phyloP scores from a whole-genome alignment of 2,113 vertebrate genomes.

The Sciurus niger region DNA sequence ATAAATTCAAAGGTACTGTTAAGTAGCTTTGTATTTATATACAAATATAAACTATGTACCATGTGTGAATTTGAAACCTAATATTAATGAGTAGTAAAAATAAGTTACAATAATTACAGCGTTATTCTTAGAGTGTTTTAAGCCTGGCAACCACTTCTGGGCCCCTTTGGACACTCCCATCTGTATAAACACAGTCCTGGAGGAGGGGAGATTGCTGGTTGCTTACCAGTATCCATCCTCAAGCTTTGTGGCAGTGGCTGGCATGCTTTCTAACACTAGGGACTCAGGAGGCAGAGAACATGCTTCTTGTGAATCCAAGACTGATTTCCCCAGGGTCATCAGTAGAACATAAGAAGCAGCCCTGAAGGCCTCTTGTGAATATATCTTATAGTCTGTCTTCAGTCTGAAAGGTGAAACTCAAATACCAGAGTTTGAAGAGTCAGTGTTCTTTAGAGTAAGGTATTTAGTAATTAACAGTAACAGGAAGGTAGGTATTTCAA shows the following conservation, averaged over 20 bases:
- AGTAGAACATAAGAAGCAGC: not conserved
- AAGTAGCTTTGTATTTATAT: not conserved
- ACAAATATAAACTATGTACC: not conserved
- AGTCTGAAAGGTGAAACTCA: not conserved
- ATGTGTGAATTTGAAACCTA: not conserved
- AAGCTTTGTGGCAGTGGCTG: not conserved
- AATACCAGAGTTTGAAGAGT: not conserved
- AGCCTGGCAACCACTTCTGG: not conserved
- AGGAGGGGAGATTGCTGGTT: not conserved
- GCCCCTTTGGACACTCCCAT: not conserved
- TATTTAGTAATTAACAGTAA: not conserved
- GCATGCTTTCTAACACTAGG: not conserved
- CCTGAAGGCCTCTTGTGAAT: not conserved
- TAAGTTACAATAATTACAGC: not conserved
- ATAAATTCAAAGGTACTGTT: not conserved
- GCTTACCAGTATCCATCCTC: not conserved
- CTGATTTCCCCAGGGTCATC: constrained; percentile 22
- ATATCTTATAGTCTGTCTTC: not conserved
- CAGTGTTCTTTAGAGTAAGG: not conserved
- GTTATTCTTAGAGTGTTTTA: not conserved
- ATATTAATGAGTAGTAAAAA: not conserved
- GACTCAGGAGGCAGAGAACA: not conserved
- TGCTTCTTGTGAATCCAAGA: not conserved
- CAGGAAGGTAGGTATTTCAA: not conserved
- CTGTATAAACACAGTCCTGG: not conserved